These are phyloP conservation scores for Agrochola macilenta DNA, from an alignment of 2,888 invertebrate genomes.

Conservation along the genomic window DNA sequence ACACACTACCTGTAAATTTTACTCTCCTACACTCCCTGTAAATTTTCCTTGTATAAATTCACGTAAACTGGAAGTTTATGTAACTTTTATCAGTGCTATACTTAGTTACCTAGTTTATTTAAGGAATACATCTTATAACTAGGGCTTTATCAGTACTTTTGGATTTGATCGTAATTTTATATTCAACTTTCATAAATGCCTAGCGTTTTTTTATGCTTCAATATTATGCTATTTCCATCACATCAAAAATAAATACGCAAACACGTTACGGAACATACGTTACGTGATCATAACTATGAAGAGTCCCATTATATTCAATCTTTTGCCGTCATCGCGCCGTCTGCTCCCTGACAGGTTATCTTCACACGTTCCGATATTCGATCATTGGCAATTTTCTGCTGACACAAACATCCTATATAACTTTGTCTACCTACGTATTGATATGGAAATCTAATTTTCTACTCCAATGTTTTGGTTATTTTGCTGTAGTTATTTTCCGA, in stretches of 20 bases:
- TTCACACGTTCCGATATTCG: slow-evolving; percentile 72
- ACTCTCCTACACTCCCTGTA: no score
- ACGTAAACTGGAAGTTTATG: slow-evolving; percentile 12
- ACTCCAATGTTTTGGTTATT: slow-evolving; percentile 73
- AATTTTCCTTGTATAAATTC: slow-evolving; percentile 12
- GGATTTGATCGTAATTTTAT: not conserved
- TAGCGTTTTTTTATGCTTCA: not conserved
- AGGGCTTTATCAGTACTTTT: not conserved
- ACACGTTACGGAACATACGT: slow-evolving; percentile 14
- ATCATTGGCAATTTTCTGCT: slow-evolving; percentile 83
- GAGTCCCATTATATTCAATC: slow-evolving; percentile 68
- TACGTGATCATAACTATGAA: slow-evolving; percentile 50
- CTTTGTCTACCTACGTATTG: slow-evolving; percentile 72
- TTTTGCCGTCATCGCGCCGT: slow-evolving; percentile 55
- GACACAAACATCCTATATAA: slow-evolving; percentile 76
- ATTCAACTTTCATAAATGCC: not conserved
- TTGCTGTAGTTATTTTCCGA: slow-evolving; percentile 21
- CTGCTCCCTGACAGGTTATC: slow-evolving; percentile 65
- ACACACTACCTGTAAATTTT: not conserved
- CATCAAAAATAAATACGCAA: slow-evolving; percentile 11
- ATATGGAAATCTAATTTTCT: slow-evolving; percentile 83
- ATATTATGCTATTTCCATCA: no score
- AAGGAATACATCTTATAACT: not conserved
- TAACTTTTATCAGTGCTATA: not conserved
- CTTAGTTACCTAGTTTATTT: not conserved